Evolutionary conservation across 1,140 invertebrate genomes (phyloP).

Genomic region (Ridgeia piscesae): DNA sequence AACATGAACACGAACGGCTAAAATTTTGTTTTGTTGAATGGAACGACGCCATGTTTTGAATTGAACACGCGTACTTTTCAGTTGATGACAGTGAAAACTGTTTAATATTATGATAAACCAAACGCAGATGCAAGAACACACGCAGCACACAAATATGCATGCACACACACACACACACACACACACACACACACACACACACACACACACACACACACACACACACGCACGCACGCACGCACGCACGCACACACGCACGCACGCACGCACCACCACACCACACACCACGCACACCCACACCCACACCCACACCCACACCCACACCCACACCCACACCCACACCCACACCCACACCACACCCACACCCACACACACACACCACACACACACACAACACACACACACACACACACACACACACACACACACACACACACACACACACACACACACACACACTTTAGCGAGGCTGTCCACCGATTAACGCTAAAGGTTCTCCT

Average conservation of each 20-base stretch:
- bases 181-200: slow-evolving; percentile 27
- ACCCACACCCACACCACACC: slow-evolving; percentile 17
- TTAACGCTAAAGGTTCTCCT: neutral
- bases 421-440: slow-evolving; percentile 23
- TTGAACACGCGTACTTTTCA: neutral
- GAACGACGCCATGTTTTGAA: neutral
- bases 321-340: slow-evolving; percentile 19
- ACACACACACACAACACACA: slow-evolving; percentile 18
- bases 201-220: slow-evolving; percentile 33
- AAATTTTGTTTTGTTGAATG: neutral
- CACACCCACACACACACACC: slow-evolving; percentile 19
- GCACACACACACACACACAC: slow-evolving; percentile 30
- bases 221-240: slow-evolving; percentile 37
- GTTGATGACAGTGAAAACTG: neutral
- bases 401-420: slow-evolving; percentile 21
- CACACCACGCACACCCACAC: slow-evolving; percentile 22
- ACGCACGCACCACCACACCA: slow-evolving; percentile 22
- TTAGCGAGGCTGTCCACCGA: neutral
- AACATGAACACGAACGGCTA: neutral
- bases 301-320: slow-evolving; percentile 21
- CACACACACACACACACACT: slow-evolving; percentile 22
- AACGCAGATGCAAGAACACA: no score
- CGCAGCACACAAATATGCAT: slow-evolving; percentile 15
- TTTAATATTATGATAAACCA: no score
- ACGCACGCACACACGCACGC: slow-evolving; percentile 19